phyloP scores from a whole-genome alignment of 2,888 invertebrate species.

The Isoperla grammatica region DNA sequence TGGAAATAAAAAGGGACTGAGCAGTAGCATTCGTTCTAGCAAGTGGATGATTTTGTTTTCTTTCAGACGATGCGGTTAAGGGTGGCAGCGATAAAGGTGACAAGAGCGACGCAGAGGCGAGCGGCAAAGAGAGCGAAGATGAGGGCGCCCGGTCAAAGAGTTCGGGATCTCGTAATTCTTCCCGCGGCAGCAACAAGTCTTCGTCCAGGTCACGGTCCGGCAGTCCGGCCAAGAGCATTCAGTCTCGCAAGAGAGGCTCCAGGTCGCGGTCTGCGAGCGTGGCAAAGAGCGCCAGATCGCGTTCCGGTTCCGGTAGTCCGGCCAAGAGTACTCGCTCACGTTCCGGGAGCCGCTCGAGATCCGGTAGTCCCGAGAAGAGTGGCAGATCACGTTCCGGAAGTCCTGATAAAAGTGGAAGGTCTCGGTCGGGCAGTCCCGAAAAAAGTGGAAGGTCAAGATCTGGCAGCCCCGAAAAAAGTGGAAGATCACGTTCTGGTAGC shows the following conservation, averaged over 20 bases:
- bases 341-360: slow-evolving; percentile 36
- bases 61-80: slow-evolving; percentile 34
- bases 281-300: slow-evolving; percentile 32
- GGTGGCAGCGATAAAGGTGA: slow-evolving; percentile 22
- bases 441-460: slow-evolving; percentile 34
- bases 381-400: slow-evolving; percentile 28
- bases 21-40: too few relatives aligned
- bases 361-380: slow-evolving; percentile 24
- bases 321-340: slow-evolving; percentile 33
- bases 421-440: slow-evolving; percentile 38
- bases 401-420: slow-evolving; percentile 33
- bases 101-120: slow-evolving; percentile 24
- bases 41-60: too few relatives aligned
- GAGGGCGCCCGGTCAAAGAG: slow-evolving; percentile 32
- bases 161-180: slow-evolving; percentile 34
- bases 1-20: too few relatives aligned
- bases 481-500: slow-evolving; percentile 28
- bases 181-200: slow-evolving; percentile 46
- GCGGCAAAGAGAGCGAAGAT: slow-evolving; percentile 32
- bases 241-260: slow-evolving; percentile 22
- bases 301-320: slow-evolving; percentile 40
- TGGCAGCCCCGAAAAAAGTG: slow-evolving; percentile 15
- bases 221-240: slow-evolving; percentile 34
- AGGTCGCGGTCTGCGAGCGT: slow-evolving; percentile 40
- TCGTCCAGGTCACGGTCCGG: slow-evolving; percentile 40